Evolutionary conservation across 1,140 invertebrate genomes (phyloP).

Genomic region (Bombus fervidus): DNA sequence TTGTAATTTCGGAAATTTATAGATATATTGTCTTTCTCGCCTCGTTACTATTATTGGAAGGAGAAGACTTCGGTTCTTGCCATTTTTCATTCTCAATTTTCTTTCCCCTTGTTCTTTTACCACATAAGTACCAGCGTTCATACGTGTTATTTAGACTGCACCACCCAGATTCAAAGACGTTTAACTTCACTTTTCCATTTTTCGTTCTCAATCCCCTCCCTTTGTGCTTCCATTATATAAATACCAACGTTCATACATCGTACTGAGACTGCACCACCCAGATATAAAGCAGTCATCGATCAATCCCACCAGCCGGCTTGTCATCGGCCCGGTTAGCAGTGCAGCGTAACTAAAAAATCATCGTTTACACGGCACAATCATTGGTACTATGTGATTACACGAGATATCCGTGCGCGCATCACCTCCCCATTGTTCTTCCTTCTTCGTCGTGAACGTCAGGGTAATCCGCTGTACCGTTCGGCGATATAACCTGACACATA

Average conservation of each 20-base stretch:
- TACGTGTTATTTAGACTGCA: no score
- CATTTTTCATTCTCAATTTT: no score
- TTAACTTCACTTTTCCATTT: background rate
- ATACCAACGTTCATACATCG: no score
- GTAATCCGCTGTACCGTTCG: conserved; percentile 44
- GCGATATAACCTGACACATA: conserved; percentile 57
- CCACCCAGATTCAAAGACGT: background rate
- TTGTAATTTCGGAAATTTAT: background rate
- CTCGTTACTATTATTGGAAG: no score
- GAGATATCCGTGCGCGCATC: no score
- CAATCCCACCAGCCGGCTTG: background rate
- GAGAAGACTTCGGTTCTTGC: no score
- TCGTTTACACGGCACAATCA: background rate
- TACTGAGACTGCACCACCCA: background rate
- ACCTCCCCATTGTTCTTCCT: no score
- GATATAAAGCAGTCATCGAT: background rate
- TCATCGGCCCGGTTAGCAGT: conserved; percentile 53
- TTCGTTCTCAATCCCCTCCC: background rate
- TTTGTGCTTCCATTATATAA: background rate
- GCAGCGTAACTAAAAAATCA: conserved; percentile 60
- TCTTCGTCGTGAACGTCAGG: background rate
- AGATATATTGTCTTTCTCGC: background rate
- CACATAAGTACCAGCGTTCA: no score
- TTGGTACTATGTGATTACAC: background rate
- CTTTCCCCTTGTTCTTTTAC: no score